Evolutionary conservation across 2,888 invertebrate genomes (phyloP).

Genomic region (Piscicola geometra): DNA sequence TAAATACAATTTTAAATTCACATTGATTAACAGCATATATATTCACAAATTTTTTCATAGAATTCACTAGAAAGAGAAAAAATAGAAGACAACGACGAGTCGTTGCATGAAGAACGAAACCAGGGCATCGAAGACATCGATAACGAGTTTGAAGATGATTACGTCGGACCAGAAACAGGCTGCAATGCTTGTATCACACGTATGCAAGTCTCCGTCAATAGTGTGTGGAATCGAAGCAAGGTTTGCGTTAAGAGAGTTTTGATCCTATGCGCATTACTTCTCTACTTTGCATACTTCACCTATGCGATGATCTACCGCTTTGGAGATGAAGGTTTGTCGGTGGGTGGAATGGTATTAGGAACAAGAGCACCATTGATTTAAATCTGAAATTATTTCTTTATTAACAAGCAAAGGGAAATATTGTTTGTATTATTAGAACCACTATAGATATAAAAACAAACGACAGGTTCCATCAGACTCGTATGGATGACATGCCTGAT

Average conservation of each 20-base stretch:
- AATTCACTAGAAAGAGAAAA: neutral
- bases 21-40: too few relatives aligned
- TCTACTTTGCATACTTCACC: constrained; percentile 47
- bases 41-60: too few relatives aligned
- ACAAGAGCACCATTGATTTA: too few relatives aligned
- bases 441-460: too few relatives aligned
- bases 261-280: neutral
- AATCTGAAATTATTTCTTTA: too few relatives aligned
- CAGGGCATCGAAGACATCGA: constrained; percentile 9
- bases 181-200: neutral
- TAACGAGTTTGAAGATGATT: neutral
- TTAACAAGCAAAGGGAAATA: too few relatives aligned
- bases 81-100: too few relatives aligned
- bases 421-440: too few relatives aligned
- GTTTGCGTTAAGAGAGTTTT: neutral
- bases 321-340: constrained; percentile 45
- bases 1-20: too few relatives aligned
- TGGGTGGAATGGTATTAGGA: too few relatives aligned
- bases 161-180: neutral
- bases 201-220: neutral
- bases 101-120: too few relatives aligned
- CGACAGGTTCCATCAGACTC: constrained; percentile 45
- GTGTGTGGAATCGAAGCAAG: neutral
- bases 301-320: constrained; percentile 45
- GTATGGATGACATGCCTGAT: constrained; percentile 46